Base-by-base conservation (phyloP, 2,888 invertebrate species). In the Lottia scabra region DNA sequence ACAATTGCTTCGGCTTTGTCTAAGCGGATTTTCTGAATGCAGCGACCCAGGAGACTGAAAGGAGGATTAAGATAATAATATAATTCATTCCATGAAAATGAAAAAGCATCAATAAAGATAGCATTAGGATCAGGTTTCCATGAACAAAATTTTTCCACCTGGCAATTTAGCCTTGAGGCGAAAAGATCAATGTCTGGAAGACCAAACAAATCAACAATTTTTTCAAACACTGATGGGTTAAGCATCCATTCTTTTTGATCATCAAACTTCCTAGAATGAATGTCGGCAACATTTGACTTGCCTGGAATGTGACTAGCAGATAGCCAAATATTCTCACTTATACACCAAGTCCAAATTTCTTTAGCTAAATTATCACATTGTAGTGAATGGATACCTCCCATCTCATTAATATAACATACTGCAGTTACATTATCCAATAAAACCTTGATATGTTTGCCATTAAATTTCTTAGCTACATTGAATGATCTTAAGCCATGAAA, bases 301-400 rank as follows among this genome's bases (percentile, higher is more conserved):
- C 48, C 48, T n/a, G 48, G 48, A n/a, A 48, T 48, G 15, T 48
- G 48, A 48, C 48, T 48, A 16, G 48, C 48, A n/a, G 48, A n/a
- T n/a, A 48, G 48, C 48, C 48, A 48, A 48, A 48, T 19, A 48
- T 48, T 12, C 16, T 48, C 19, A 16, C 19, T 19, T 16, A 48
- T 48, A 19, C 48, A 48, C 48, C 48, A 48, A 6, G 16, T 16
- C 48, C 48, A 48, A 48, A 48, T 16, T 48, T 48, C n/a, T 48
- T 48, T 48, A 15, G 48, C 48, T 16, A 48, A 19, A 16, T n/a
- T 48, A 48, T 48, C 48, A 48, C 48, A 48, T n/a, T 19, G 19
- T 48, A 48, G 5, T 48, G 48, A 48, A 48, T 48, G 48, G 27
- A 63, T 62, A 23, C 71, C 67, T 15, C 71, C 71, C 48, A 71